Base-by-base conservation (phyloP, 37 sponge, comb jelly and placozoan genomes). In the Haliclona indistincta region DNA sequence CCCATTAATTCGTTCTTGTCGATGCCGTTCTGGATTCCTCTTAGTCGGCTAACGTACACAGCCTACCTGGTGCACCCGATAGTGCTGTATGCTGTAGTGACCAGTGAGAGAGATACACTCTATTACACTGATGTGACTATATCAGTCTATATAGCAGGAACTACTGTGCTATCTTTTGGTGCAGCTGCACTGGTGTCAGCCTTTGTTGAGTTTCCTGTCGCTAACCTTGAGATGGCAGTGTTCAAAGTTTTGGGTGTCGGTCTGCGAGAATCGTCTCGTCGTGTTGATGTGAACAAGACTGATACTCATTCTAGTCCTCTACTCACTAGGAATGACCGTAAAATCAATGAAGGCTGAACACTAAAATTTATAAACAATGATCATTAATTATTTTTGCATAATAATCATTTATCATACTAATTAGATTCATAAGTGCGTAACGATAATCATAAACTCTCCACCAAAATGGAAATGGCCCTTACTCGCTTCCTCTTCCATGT, bases 41-140 rank as follows among this genome's bases (percentile, higher is more conserved):
- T 93, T 5, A 80, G 94, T 68, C 88, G 97, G n/a, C 68, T 93
- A 39, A 84, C 97, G 6, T 93, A 79, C 63, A 71, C 26, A 47
- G 91, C 94, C 34, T 96, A 96, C 62, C 88, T 96, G 26, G 44
- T 90, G 2, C 97, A 96, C 42, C 90, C 86, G 15, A 52, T 93
- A 54, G 67, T 96, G 0, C 78, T 96, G 52, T 51, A 23, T 37
- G 56, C 86, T 2, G 43, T 89, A 11, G 70, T 68, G 29, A 47
- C 38, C 13, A 43, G 60, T 2, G 25, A 69, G 20, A 37, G 90
- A 29, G 40, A n/a, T 1, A 49, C 85, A 0, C 29, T 89, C 1
- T 58, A 71, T 39, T 89, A 78, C 45, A 68, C 68, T 40, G 66
- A 83, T 30, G 34, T 67, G 0, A 68, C 56, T 34, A 29, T 86